Evolutionary conservation across 2,113 vertebrate genomes (phyloP), one percentile per base, ranked within the genome.

Genomic region (Gambusia holbrooki): DNA sequence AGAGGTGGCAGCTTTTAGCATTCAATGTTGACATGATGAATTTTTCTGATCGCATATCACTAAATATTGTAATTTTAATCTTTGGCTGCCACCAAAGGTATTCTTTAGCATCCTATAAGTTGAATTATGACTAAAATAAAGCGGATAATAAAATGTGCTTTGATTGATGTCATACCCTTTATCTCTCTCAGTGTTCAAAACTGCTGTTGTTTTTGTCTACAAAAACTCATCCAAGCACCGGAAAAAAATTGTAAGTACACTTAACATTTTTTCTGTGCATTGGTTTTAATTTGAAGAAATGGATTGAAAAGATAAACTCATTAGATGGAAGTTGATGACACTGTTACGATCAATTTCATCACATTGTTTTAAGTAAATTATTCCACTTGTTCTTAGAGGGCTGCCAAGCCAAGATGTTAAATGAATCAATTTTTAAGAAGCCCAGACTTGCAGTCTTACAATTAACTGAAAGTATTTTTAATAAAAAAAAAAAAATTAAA

Each of bases 151-250:
- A 83, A 63, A 69, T 42, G 40, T 71, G 9, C 62, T 76, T 72
- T 64, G 4, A 73, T 77, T 32, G n/a, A 63, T 76, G 17, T 3
- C 35, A 74, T 32, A 37, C 66, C 37, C n/a, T 67, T 35, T 83
- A 82, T 82, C 58, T 66, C 1, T 69, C 15, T 67, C 78, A 99
- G 98, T 99, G 78, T 99, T 99, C 94, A 98, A 96, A 95, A 98
- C 97, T 9, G 97, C 97, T 0, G 96, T 99, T 78, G 97, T 99
- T 62, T 97, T 99, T 82, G 96, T 99, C 7, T 97, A 97, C 90
- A 99, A 97, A 90, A 96, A 97, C 73, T 95, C 95, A 77, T 95
- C 96, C 92, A 99, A 99, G 89, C 97, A 97, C 86, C 96, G 96
- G 94, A 99, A 96, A 84, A 98, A 97, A 85, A 96, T 98, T 0